A percentile compares a stretch with the other conserved stretches of the same genome.
phyloP scores from a whole-genome alignment of 2,888 invertebrate genomes.

The Lasioglossum villosulum region DNA sequence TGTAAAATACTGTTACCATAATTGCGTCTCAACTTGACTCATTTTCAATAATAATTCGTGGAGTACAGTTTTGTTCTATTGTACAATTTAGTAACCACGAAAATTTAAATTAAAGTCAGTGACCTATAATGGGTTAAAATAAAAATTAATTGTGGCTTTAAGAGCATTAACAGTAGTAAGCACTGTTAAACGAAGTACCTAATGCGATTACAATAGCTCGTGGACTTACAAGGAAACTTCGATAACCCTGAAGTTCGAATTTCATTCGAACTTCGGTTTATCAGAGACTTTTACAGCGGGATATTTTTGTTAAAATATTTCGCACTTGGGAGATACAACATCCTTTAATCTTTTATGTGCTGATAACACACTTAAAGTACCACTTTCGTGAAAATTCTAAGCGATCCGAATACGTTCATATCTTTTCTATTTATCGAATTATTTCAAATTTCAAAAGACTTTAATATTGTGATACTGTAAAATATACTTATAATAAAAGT shows the following conservation, averaged over 20 bases:
- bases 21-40: neutral
- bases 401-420: neutral
- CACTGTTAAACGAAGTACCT: neutral
- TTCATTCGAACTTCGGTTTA: neutral
- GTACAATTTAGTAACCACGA: neutral
- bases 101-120: neutral
- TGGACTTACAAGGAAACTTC: neutral
- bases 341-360: neutral
- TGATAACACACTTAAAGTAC: neutral
- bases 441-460: no score
- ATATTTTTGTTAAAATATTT: neutral
- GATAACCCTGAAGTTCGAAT: neutral
- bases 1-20: slow-evolving; percentile 17
- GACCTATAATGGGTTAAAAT: neutral
- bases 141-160: neutral
- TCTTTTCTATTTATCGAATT: neutral
- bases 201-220: neutral
- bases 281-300: neutral
- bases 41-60: neutral
- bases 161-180: neutral
- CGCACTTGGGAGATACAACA: neutral
- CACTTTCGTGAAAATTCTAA: neutral
- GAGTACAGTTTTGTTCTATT: neutral
- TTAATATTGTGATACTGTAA: neutral
- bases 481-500: neutral